These are phyloP conservation scores for Biston betularia DNA, from an alignment of 2,888 invertebrate genomes.

Conservation along the genomic window DNA sequence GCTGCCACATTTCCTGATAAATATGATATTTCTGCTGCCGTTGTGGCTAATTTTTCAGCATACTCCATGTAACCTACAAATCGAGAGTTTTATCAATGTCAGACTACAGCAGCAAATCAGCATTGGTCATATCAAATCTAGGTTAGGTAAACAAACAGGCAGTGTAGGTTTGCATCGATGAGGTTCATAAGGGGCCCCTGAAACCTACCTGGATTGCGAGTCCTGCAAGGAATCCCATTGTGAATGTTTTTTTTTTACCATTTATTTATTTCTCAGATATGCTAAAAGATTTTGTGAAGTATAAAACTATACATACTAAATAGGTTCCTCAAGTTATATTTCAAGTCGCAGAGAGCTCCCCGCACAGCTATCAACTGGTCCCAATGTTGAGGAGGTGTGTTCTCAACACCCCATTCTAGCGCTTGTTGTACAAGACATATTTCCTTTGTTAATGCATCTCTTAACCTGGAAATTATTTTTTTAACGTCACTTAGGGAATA, in stretches of 20 bases:
- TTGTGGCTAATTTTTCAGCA: slow-evolving; percentile 83
- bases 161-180: too few relatives aligned
- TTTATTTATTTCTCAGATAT: too few relatives aligned
- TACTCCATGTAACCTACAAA: slow-evolving; percentile 83
- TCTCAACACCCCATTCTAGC: slow-evolving; percentile 79
- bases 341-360: slow-evolving; percentile 74
- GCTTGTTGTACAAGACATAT: slow-evolving; percentile 79
- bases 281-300: too few relatives aligned
- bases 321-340: slow-evolving; percentile 73
- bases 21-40: slow-evolving; percentile 84
- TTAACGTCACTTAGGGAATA: too few relatives aligned
- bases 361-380: slow-evolving; percentile 78
- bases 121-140: too few relatives aligned
- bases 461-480: slow-evolving; percentile 58
- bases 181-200: too few relatives aligned
- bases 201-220: too few relatives aligned
- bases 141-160: too few relatives aligned
- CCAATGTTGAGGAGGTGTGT: slow-evolving; percentile 82
- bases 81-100: neutral
- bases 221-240: too few relatives aligned
- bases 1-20: slow-evolving; percentile 82
- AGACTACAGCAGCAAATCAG: too few relatives aligned
- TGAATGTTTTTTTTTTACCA: too few relatives aligned
- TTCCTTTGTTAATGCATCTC: slow-evolving; percentile 74
- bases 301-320: slow-evolving; percentile 62